Evolutionary conservation across 2,888 invertebrate species (phyloP), one percentile per base, ranked within the genome.

Genomic region (Adelognathus sp.): DNA sequence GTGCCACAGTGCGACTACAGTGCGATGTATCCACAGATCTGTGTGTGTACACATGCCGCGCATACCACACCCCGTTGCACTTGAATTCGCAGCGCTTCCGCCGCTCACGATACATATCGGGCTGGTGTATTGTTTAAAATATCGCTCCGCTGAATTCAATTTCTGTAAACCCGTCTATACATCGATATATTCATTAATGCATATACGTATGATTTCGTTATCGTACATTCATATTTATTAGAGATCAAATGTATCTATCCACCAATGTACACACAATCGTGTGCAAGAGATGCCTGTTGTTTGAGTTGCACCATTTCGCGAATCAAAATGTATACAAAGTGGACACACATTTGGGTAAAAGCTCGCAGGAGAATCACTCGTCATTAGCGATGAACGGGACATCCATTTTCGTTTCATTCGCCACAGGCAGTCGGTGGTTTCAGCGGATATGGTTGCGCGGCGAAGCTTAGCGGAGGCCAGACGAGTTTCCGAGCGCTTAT

Each of bases 361-460:
- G 52, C 66, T n/a, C 33, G 24, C 9, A 24, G 7, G 44, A 60
- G 33, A 41, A 44, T 33, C 16, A 64, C 50, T 54, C 60, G 56
- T 61, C 54, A 67, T 31, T 41, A 58, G 18, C 27, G 41, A 41
- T 36, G 41, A 58, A 73, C 54, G 73, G 71, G 71, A 67, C 44
- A 33, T 67, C 67, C 50, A 75, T 67, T 71, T 50, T 79, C 71
- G 75, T 54, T 75, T 54, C 67, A 63, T 79, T 33, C 56, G 33
- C 39, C 33, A 36, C 46, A 50, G 18, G 31, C 16, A 18, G 58
- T 27, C 27, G 33, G 5, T 6, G 29, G 27, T 24, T 9, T 50
- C 6, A 7, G 63, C n/a, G n/a, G 29, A 27, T 18, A 16, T 36
- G 9, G 63, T 18, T 33, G 39, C 24, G 54, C 31, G 44, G 60